Percentiles rank a stretch among this genome's conserved stretches.
phyloP scores from a whole-genome alignment of 2,797 vertebrate genomes.

The Enteromius afrohamiltoni region DNA sequence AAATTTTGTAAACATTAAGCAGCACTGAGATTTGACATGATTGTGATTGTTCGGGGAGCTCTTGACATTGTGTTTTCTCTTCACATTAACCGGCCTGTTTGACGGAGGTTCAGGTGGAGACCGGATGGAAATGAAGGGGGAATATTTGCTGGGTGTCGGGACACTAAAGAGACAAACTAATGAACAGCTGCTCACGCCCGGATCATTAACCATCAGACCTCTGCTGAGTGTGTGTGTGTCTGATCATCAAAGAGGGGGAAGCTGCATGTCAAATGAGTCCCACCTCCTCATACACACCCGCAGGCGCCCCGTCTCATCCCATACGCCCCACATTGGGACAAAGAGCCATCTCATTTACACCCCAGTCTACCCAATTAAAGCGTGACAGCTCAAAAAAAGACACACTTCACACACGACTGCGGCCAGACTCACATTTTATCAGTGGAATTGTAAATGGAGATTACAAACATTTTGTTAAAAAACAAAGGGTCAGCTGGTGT shows the following conservation, averaged over 20 bases:
- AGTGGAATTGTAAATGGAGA: slow-evolving; percentile 46
- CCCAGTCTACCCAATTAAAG: slow-evolving; percentile 34
- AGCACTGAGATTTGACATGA: too few species aligned
- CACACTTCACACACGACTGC: slow-evolving; percentile 48
- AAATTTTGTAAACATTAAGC: background rate
- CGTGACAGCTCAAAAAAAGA: slow-evolving; percentile 36
- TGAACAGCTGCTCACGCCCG: slow-evolving; percentile 73
- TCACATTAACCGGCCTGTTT: background rate
- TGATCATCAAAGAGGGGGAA: slow-evolving; percentile 45
- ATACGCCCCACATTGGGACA: slow-evolving; percentile 25
- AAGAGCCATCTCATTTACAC: slow-evolving; percentile 33
- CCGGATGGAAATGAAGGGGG: background rate
- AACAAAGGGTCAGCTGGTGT: slow-evolving; percentile 9
- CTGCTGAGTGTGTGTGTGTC: slow-evolving; percentile 56
- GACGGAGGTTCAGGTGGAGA: slow-evolving; percentile 13
- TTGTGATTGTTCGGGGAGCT: background rate
- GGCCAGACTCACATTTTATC: slow-evolving; percentile 38
- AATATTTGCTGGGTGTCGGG: slow-evolving; percentile 4
- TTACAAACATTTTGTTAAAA: slow-evolving; percentile 27
- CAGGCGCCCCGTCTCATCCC: slow-evolving; percentile 39
- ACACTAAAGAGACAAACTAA: slow-evolving; percentile 38
- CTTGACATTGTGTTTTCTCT: background rate
- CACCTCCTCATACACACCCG: slow-evolving; percentile 64
- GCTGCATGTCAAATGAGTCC: slow-evolving; percentile 60
- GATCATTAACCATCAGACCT: slow-evolving; percentile 65